Evolutionary conservation across 2,113 vertebrate genomes (phyloP), one percentile per base, ranked within the genome.

Genomic region (Girardinichthys multiradiatus): DNA sequence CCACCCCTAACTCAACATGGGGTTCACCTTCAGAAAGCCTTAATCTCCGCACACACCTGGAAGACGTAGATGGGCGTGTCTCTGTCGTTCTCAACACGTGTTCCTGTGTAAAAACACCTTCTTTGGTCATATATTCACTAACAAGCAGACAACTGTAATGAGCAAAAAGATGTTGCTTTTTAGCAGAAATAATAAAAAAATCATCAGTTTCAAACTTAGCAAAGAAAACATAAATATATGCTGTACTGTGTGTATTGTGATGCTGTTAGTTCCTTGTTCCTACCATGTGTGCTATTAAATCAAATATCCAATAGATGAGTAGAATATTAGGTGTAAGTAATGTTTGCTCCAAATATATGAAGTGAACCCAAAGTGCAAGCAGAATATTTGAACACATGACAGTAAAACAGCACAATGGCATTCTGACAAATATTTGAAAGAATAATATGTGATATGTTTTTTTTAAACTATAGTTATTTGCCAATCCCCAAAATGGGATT

Each of bases 21-120:
- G 90, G 84, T 86, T 91, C 86, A 91, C 88, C 86, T 90, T 91
- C 90, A 90, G 64, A 90, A 77, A 82, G 85, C 70, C 69, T 85
- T 68, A 68, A 75, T 84, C 71, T 90, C 80, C 62, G 70, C 82
- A 73, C 8, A 72, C 88, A 88, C 79, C 88, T 85, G 86, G 87
- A 88, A 54, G 83, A 86, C 65, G 37, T 8, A 0, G 17, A 67
- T 74, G 84, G 85, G 86, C 7, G 79, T 86, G 80, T 83, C 77
- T 37, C 31, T 35, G 21, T 37, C 5, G 37, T 21, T 64, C 31
- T 33, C 31, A 39, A 15, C 61, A 27, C 66, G 27, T 66, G 57
- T 71, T 31, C 64, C 65, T 29, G 70, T 67, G 33, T 35, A 13
- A 12, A 29, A 10, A 45, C n/a, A 31, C 19, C 19, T 8, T 31